A percentile compares a stretch with the other conserved stretches of the same genome.
Evolutionary conservation across 2,888 invertebrate species (phyloP).

Genomic region (Loripinus fragilis): DNA sequence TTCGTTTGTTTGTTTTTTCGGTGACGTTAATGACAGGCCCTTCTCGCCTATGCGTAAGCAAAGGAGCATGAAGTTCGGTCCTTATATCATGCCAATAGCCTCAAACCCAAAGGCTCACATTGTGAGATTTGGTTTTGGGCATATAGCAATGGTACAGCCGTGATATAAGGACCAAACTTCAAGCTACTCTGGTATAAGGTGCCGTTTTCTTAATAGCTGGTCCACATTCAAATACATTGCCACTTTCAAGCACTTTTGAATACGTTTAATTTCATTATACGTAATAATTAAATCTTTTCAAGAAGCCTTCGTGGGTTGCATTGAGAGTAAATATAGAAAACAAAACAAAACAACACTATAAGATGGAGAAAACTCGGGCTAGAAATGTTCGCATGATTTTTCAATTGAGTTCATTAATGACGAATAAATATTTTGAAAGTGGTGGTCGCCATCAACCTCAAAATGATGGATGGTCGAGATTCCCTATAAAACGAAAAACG

Average conservation of each 20-base stretch:
- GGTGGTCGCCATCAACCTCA: neutral
- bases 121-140: too few relatives aligned
- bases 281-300: slow-evolving; percentile 43
- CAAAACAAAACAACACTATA: neutral
- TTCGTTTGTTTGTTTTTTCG: too few relatives aligned
- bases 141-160: too few relatives aligned
- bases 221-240: slow-evolving; percentile 1
- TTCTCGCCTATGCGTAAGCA: too few relatives aligned
- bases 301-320: slow-evolving; percentile 36
- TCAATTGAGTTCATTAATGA: slow-evolving; percentile 1
- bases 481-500: neutral
- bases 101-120: too few relatives aligned
- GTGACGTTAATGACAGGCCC: too few relatives aligned
- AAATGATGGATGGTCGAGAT: neutral
- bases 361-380: neutral
- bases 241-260: neutral
- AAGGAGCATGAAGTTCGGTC: too few relatives aligned
- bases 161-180: too few relatives aligned
- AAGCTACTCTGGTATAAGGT: too few relatives aligned
- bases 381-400: neutral
- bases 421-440: neutral
- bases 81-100: too few relatives aligned
- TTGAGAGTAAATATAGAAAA: slow-evolving; percentile 4
- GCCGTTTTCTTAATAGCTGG: too few relatives aligned
- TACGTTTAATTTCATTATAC: slow-evolving; percentile 17